Conservation (phyloP, 1,140 invertebrate species). For the Thaumatotibia leucotreta region DNA sequence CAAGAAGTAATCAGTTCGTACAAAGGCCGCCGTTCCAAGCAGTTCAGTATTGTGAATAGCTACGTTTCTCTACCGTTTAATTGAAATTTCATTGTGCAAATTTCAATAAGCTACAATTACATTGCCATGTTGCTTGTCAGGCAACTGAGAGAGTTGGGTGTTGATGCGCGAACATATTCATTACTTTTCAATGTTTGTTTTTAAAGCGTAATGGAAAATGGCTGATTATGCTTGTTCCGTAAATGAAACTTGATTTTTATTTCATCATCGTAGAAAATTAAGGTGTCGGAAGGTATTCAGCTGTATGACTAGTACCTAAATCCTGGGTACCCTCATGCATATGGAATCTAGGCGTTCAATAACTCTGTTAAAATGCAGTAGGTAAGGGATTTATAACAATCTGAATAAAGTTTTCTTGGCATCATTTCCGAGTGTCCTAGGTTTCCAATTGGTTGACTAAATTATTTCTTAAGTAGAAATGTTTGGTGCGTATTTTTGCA, state of each 20-base stretch:
- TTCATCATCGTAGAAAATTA: no score
- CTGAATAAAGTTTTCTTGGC: no score
- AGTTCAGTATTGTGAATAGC: conserved; percentile 1
- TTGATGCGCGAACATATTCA: background rate
- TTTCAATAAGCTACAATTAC: conserved; percentile 13
- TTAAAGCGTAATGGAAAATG: background rate
- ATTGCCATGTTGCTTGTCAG: conserved; percentile 1
- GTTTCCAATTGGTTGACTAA: no score
- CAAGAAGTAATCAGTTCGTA: conserved; percentile 3
- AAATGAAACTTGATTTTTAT: background rate
- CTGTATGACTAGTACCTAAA: no score
- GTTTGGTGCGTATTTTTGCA: no score
- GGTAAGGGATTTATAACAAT: no score
- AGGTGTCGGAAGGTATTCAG: no score
- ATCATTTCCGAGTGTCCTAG: no score
- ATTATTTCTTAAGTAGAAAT: no score
- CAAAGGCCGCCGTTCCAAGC: background rate
- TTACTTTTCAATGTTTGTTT: background rate
- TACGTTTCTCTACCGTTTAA: background rate
- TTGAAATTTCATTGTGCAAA: conserved; percentile 2
- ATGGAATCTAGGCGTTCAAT: no score
- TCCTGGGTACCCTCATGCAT: no score
- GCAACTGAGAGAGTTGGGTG: background rate
- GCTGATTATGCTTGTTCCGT: background rate
- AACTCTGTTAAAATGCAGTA: no score